phyloP scores from a whole-genome alignment of 2,797 vertebrate species.

The Coilia nasus region DNA sequence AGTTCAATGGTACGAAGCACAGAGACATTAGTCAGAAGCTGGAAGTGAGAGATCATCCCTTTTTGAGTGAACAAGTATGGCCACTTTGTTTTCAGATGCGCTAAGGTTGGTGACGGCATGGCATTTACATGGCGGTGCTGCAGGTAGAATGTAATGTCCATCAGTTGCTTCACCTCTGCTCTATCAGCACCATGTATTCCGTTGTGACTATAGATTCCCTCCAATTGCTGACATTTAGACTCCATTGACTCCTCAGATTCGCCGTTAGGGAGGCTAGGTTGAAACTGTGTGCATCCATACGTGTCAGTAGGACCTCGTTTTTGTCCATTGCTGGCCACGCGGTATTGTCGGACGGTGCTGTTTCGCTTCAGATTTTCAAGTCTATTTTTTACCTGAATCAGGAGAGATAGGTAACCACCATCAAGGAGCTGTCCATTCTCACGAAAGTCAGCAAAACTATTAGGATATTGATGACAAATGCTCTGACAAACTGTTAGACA shows the following conservation, averaged over 20 bases:
- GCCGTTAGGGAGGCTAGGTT: background rate
- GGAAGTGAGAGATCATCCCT: conserved; percentile 21
- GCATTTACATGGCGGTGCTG: background rate
- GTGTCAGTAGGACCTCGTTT: background rate
- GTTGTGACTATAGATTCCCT: background rate
- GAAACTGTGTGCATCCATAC: background rate
- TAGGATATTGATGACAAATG: conserved; percentile 7
- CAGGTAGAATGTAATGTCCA: background rate
- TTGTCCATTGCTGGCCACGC: conserved; percentile 19
- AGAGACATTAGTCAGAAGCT: conserved; percentile 11
- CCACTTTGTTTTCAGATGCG: background rate
- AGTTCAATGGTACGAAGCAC: background rate
- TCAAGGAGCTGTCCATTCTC: conserved; percentile 27
- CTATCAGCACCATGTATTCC: background rate
- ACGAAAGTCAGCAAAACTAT: conserved; percentile 36
- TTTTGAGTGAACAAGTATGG: conserved; percentile 34
- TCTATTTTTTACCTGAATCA: conserved; percentile 31
- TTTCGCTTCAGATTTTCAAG: conserved; percentile 29
- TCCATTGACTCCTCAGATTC: background rate
- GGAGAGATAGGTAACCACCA: conserved; percentile 30
- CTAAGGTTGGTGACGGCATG: background rate
- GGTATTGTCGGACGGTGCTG: background rate
- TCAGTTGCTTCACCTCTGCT: background rate
- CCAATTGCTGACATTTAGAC: background rate
- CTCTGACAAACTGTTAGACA: background rate